Base-by-base conservation (phyloP, 2,113 vertebrate genomes). In the Chelonoidis abingdonii region DNA sequence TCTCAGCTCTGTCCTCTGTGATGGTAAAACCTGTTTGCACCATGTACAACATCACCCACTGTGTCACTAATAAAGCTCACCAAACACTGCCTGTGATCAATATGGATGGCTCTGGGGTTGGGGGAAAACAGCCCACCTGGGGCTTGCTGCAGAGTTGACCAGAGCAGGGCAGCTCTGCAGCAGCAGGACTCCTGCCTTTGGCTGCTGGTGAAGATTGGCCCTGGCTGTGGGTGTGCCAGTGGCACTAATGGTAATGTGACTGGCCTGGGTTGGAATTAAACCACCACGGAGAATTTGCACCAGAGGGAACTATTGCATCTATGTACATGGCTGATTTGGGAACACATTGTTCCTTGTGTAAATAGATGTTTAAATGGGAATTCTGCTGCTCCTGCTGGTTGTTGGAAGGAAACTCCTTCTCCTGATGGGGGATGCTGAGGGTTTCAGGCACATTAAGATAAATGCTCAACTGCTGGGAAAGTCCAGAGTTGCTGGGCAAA, bases 51-150 rank as follows among this genome's bases (percentile, higher is more conserved):
- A 38, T 84, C 82, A 84, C 81, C 57, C 75, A 88, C 81, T 49
- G 25, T 53, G 84, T 88, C 75, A 56, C 84, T 80, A 92, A 92
- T 92, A 92, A 92, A 92, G 75, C 35, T 92, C 82, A 84, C 91
- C 84, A 80, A 69, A 80, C 56, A 41, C 13, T 69, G 57, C 50
- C 11, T 81, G 80, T 84, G 62, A 47, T 80, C 56, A 47, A 38
- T 65, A 56, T 69, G 72, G 82, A 38, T 49, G n/a, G 24, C 65
- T 80, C n/a, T 65, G n/a, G 44, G 38, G 38, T 8, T 22, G 72
- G 25, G 69, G 65, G n/a, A 19, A 21, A 13, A 69, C 47, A 49
- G 69, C 56, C 16, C 19, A 4, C 24, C 65, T 79, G 44, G n/a
- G 56, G 65, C 19, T 29, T 38, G 29, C 54, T 83, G 56, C 35